A percentile compares a stretch with the other conserved stretches of the same genome.
phyloP scores from a whole-genome alignment of 1,140 invertebrate genomes.

The Ips typographus region DNA sequence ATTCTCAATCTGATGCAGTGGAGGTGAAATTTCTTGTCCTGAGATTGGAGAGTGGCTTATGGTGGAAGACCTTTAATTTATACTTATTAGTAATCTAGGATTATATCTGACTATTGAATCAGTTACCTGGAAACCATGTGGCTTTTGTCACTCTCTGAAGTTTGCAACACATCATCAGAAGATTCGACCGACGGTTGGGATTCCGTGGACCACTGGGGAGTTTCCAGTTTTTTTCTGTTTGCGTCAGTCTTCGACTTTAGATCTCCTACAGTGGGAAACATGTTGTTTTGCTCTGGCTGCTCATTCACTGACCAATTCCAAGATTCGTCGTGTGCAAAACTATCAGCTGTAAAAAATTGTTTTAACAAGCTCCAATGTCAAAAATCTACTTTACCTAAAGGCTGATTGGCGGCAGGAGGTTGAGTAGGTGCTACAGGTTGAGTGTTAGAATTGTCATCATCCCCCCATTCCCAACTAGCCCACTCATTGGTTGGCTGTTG shows the following conservation, averaged over 20 bases:
- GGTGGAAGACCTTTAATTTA: conserved; percentile 46
- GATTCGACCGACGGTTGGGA: conserved; percentile 63
- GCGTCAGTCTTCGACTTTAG: neutral
- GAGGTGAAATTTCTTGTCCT: conserved; percentile 25
- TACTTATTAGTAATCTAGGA: neutral
- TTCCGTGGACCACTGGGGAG: conserved; percentile 63
- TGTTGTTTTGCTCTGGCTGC: conserved; percentile 5
- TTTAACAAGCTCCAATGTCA: neutral
- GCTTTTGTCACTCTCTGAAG: conserved; percentile 59
- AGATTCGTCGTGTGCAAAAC: conserved; percentile 51
- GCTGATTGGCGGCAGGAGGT: conserved; percentile 3
- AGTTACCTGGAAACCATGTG: conserved; percentile 57
- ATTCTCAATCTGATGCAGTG: conserved; percentile 38
- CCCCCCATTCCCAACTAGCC: conserved; percentile 50
- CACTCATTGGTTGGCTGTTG: conserved; percentile 41
- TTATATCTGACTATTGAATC: conserved; percentile 32
- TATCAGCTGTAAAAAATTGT: conserved; percentile 43
- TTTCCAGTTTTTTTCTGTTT: conserved; percentile 42
- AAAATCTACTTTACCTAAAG: neutral
- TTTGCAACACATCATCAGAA: conserved; percentile 58
- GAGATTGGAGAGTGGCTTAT: conserved; percentile 48
- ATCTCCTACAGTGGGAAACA: conserved; percentile 33
- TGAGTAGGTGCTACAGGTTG: conserved; percentile 25
- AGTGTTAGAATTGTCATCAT: conserved; percentile 50
- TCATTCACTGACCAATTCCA: conserved; percentile 51